phyloP scores from a whole-genome alignment of 2,113 vertebrate species.

The Ochotona curzoniae region DNA sequence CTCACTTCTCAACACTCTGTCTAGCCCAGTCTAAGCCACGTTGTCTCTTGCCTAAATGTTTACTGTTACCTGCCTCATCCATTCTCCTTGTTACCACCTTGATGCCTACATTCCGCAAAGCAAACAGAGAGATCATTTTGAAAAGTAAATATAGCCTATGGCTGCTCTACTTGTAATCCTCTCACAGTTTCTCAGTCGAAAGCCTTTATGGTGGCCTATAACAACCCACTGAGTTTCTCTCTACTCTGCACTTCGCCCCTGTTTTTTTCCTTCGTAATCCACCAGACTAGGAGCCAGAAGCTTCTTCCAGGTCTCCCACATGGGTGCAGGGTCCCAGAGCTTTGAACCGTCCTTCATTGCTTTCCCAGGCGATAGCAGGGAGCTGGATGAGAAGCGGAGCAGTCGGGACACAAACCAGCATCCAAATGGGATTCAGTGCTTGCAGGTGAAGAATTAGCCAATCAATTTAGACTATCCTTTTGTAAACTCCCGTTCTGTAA shows the following conservation, averaged over 20 bases:
- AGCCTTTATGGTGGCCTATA: neutral
- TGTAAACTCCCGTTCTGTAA: neutral
- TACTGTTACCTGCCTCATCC: neutral
- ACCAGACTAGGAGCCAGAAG: neutral
- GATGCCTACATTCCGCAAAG: neutral
- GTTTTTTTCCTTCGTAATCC: constrained; percentile 9
- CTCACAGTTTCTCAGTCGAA: neutral
- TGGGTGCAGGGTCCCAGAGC: too few relatives aligned
- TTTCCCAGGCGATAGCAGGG: too few relatives aligned
- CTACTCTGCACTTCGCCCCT: neutral
- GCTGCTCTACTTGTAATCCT: neutral
- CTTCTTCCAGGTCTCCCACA: too few relatives aligned
- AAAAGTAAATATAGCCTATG: neutral
- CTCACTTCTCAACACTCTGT: neutral
- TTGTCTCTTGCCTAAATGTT: neutral
- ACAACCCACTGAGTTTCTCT: neutral
- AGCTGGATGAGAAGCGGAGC: too few relatives aligned
- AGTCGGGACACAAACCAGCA: too few relatives aligned
- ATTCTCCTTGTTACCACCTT: neutral
- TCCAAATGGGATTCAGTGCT: too few relatives aligned
- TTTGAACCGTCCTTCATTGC: too few relatives aligned
- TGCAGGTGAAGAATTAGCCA: too few relatives aligned
- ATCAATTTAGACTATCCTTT: neutral
- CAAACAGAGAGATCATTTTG: neutral
- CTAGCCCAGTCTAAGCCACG: neutral